Conservation (phyloP, 2,888 invertebrate genomes). For the Pheosia gnoma region DNA sequence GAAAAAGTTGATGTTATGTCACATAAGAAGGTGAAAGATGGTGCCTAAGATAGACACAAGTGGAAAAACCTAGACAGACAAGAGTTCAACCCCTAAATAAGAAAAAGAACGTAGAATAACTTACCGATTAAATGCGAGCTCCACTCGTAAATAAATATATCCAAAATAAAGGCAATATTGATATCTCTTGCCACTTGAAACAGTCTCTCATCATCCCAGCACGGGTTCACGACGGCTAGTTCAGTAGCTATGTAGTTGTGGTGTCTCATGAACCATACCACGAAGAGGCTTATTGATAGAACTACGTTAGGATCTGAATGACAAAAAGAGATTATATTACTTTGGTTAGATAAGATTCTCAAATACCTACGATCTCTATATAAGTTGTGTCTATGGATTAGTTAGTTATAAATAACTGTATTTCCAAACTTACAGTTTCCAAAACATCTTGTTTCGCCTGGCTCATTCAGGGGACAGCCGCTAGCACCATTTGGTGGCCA, state of each 20-base stretch:
- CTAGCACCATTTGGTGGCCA: slow-evolving; percentile 16
- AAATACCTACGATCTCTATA: no score
- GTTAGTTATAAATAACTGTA: no score
- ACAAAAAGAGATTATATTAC: background rate
- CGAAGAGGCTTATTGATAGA: slow-evolving; percentile 32
- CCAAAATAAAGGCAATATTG: slow-evolving; percentile 42
- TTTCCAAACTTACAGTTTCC: slow-evolving; percentile 26
- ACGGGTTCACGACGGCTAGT: slow-evolving; percentile 43
- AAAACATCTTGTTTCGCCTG: slow-evolving; percentile 28
- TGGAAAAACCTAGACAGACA: background rate
- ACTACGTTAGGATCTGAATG: slow-evolving; percentile 21
- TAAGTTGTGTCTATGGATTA: background rate
- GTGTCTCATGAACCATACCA: slow-evolving; percentile 49
- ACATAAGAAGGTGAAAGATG: no score
- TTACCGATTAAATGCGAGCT: slow-evolving; percentile 48
- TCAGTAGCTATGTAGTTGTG: slow-evolving; percentile 45
- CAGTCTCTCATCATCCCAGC: slow-evolving; percentile 50
- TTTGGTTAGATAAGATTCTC: no score
- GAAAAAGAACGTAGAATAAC: slow-evolving; percentile 7
- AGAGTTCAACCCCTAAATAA: background rate
- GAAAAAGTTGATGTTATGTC: no score
- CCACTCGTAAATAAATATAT: slow-evolving; percentile 49
- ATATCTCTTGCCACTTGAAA: slow-evolving; percentile 47
- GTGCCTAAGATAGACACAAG: no score
- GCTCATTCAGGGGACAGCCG: slow-evolving; percentile 11